Conservation (phyloP, 2,888 invertebrate genomes). For the Dilophus febrilis region DNA sequence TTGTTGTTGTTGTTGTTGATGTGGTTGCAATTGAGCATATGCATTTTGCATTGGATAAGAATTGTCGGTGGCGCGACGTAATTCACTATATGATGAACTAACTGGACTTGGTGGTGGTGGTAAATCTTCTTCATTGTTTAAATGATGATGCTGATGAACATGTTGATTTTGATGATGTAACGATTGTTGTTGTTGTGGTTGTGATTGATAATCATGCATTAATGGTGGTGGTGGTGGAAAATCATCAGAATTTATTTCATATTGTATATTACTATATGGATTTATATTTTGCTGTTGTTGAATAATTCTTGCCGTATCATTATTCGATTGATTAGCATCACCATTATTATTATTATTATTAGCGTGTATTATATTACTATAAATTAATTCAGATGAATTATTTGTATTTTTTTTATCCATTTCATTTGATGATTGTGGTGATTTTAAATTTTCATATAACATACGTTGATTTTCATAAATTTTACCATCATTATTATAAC, state of each 20-base stretch:
- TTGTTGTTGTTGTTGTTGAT: not conserved
- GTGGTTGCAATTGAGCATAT: constrained; percentile 4
- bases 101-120: constrained; percentile 78
- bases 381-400: not conserved
- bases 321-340: too few species aligned
- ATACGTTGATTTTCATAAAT: constrained; percentile 7
- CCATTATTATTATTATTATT: not conserved
- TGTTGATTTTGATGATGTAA: constrained; percentile 43
- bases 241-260: not conserved
- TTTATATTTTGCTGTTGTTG: not conserved
- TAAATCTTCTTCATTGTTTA: constrained; percentile 46
- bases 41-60: constrained; percentile 27
- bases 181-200: constrained; percentile 25
- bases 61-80: constrained; percentile 60
- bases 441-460: constrained; percentile 19
- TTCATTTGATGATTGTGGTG: constrained; percentile 16
- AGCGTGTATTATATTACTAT: constrained; percentile 1
- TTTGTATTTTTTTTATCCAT: not conserved
- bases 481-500: not conserved
- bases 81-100: constrained; percentile 68
- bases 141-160: constrained; percentile 34
- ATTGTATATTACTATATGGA: not conserved
- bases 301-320: not conserved
- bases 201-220: too few species aligned
- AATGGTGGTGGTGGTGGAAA: constrained; percentile 2